Evolutionary conservation across 2,888 invertebrate species (phyloP), one percentile per base, ranked within the genome.

Genomic region (Heliconius sara): DNA sequence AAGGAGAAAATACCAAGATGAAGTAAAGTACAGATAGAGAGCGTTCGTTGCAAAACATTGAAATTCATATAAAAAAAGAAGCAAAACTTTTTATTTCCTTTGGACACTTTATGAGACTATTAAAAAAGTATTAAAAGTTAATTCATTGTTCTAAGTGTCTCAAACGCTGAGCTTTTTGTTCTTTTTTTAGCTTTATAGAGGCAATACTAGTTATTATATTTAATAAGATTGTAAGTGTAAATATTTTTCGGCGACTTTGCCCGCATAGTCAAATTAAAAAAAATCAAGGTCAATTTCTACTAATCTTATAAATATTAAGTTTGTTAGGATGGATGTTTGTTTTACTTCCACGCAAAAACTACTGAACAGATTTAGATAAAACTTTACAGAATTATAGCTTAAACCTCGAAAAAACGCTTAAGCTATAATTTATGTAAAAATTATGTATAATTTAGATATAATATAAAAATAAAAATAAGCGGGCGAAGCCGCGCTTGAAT

Each of bases 21-120:
- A 5, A 65, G 13, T 75, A 63, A 52, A 79, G 25, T 57, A 43
- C 13, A 76, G 79, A 79, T 3, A 57, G 22, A 67, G 39, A 47
- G 63, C 79, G 77, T 77, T 68, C 80, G 79, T 79, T 79, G 80
- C 82, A 77, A 78, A 63, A 63, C 16, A 60, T 73, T 73, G 16
- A 57, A 34, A 16, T 57, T 22, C 30, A 71, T 52, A 30, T 52
- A 27, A 71, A 71, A 70, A 57, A 57, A 16, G 6, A 39, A 10
- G 10, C 27, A 19, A 52, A 72, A 52, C 19, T 72, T 52, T 72
- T 52, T 27, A 72, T 71, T 71, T 71, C 71, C 27, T 71, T 34
- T 3, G 57, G 73, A 34, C 30, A 30, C 30, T 72, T 72, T 57
- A 34, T 57, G 72, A 57, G 22, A 6, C 22, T 72, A 72, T 34